Base-by-base conservation (phyloP, 2,888 invertebrate species). In the Apodemia hepburni region DNA sequence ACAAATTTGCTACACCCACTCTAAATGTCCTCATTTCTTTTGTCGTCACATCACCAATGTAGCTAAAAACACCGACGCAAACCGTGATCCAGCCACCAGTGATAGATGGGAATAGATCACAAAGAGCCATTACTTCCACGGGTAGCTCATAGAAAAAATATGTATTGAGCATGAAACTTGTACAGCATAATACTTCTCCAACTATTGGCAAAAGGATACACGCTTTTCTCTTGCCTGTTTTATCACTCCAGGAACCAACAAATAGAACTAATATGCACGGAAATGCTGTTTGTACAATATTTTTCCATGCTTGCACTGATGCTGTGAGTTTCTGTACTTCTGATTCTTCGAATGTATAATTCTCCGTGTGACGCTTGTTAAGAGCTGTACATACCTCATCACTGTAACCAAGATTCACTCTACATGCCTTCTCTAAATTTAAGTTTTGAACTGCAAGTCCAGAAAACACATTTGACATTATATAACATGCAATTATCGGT, bases 381-480 rank as follows among this genome's bases (percentile, higher is more conserved):
- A 97, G 81, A 1, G 96, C 96, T 69, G 94, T 93, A 78, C 97
- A 97, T 38, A 97, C 93, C 75, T 94, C 93, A 65, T 94, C 93
- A 35, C 95, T 92, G 71, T 96, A 96, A 0, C 92, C 93, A 76
- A 97, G 92, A 79, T 97, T 97, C 29, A 97, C 97, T 63, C 96
- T 89, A 79, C 97, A 97, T 3, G 97, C 97, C 82, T 97, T 97
- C 79, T 97, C 97, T 73, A 97, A 92, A 82, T 96, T 96, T 64
- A 97, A 85, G 85, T 97, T 97, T 81, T 97, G 97, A 49, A 96
- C 95, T 63, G 97, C 96, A 68, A 97, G 85, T 69, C 95, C 94
- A 0, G 96, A 96, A 63, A 94, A 87, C 58, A 94, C 93, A 77
- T 93, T 93, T 49, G 95, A 94, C 92, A 95, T 93, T 61, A 95